These are phyloP conservation scores for Drosophila meridiana DNA, from an alignment of 2,888 invertebrate species.

Conservation along the genomic window DNA sequence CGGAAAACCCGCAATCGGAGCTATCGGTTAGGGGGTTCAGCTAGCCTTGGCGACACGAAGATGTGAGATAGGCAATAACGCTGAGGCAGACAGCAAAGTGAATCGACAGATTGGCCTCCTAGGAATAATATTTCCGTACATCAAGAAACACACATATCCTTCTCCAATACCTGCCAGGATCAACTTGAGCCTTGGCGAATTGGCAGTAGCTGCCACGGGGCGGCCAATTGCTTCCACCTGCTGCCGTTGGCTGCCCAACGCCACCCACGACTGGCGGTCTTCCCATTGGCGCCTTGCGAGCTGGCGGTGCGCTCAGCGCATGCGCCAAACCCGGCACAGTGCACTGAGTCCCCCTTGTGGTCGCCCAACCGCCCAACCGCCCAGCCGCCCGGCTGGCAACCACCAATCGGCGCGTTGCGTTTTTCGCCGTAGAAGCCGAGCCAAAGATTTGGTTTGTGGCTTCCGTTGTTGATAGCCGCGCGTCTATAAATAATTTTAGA, in stretches of 20 bases:
- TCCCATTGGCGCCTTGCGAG: slow-evolving; percentile 62
- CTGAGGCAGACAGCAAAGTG: too few relatives aligned
- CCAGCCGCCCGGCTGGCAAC: slow-evolving; percentile 29
- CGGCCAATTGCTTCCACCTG: slow-evolving; percentile 9
- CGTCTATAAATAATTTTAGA: slow-evolving; percentile 42
- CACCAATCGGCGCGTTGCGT: slow-evolving; percentile 65
- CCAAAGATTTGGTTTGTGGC: slow-evolving; percentile 40
- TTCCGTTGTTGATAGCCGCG: slow-evolving; percentile 51
- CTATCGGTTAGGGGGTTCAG: too few relatives aligned
- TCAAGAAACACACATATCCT: neutral
- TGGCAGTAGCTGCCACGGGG: slow-evolving; percentile 11
- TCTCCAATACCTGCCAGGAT: slow-evolving; percentile 13
- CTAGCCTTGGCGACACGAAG: too few relatives aligned
- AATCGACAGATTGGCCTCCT: too few relatives aligned
- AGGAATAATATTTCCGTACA: too few relatives aligned
- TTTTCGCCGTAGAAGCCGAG: slow-evolving; percentile 32
- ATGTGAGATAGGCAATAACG: too few relatives aligned
- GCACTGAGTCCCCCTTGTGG: neutral
- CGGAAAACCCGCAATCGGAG: too few relatives aligned
- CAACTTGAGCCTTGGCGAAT: slow-evolving; percentile 25
- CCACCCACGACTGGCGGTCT: slow-evolving; percentile 49
- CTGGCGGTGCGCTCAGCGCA: slow-evolving; percentile 30
- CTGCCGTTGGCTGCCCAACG: slow-evolving; percentile 22
- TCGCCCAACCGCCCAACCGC: neutral
- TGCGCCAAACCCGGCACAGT: slow-evolving; percentile 33